Percentiles rank a stretch among this genome's conserved stretches.
These are phyloP conservation scores for Oxycera nigricornis DNA, from an alignment of 2,888 invertebrate genomes.

Conservation along the genomic window DNA sequence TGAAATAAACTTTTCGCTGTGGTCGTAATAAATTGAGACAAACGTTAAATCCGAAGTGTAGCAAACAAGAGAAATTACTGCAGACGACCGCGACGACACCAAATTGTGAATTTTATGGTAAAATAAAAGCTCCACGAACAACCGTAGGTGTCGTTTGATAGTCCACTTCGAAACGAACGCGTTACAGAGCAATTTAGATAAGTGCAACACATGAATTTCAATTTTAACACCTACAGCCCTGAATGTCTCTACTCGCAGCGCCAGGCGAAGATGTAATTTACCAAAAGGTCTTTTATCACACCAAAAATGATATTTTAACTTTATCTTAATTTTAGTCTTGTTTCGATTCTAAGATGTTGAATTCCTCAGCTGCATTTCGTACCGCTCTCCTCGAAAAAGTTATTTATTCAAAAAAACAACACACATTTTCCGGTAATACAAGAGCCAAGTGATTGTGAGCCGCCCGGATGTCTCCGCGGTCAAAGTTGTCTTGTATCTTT, in stretches of 20 bases:
- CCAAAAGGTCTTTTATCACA: constrained; percentile 39
- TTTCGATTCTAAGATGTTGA: constrained; percentile 38
- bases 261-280: constrained; percentile 19
- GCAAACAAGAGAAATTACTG: constrained; percentile 22
- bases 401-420: constrained; percentile 24
- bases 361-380: constrained; percentile 35
- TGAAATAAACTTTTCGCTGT: background rate
- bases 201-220: constrained; percentile 47
- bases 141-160: constrained; percentile 47
- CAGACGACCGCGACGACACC: constrained; percentile 36
- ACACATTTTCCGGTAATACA: constrained; percentile 28
- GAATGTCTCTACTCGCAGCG: constrained; percentile 41
- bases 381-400: background rate
- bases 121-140: constrained; percentile 44
- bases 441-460: constrained; percentile 13
- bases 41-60: constrained; percentile 22
- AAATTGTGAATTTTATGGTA: constrained; percentile 45
- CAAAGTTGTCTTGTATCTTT: background rate
- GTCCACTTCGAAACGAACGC: constrained; percentile 42
- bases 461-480: constrained; percentile 34
- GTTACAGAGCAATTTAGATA: constrained; percentile 47
- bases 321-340: constrained; percentile 47
- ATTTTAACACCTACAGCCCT: constrained; percentile 46
- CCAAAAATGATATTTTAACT: constrained; percentile 45
- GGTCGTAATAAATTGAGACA: constrained; percentile 22